Evolutionary conservation across 2,888 invertebrate genomes (phyloP).

Genomic region (Aricia artaxerxes): DNA sequence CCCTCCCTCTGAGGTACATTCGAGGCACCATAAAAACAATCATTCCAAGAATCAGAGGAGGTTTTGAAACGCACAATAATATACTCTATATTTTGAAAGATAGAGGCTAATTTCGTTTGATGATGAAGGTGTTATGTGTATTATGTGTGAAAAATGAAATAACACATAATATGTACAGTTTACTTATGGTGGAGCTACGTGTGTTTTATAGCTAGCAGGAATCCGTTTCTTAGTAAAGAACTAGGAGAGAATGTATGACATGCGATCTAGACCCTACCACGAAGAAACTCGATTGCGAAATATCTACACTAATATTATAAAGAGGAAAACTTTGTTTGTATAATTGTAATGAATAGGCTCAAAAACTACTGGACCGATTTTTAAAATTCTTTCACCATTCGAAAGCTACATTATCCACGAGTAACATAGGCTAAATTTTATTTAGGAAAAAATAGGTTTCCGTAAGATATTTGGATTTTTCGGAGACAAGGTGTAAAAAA

Average conservation of each 20-base stretch:
- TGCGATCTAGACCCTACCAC: slow-evolving; percentile 30
- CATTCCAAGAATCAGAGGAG: slow-evolving; percentile 8
- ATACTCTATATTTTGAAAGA: background rate
- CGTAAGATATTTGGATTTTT: too few species aligned
- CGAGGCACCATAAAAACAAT: slow-evolving; percentile 17
- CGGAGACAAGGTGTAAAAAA: too few species aligned
- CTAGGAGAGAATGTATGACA: background rate
- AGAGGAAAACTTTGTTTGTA: too few species aligned
- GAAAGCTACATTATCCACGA: too few species aligned
- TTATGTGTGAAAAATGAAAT: slow-evolving; percentile 21
- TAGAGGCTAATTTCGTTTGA: background rate
- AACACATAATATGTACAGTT: background rate
- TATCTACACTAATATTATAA: too few species aligned
- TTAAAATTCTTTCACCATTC: too few species aligned
- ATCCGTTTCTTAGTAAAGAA: slow-evolving; percentile 15
- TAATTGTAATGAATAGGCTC: too few species aligned
- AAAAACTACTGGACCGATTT: too few species aligned
- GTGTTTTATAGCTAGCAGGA: slow-evolving; percentile 17
- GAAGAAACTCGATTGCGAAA: background rate
- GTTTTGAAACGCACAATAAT: background rate
- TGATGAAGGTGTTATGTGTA: background rate
- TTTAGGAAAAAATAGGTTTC: too few species aligned
- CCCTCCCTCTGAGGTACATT: slow-evolving; percentile 13
- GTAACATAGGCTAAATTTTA: too few species aligned
- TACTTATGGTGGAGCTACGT: slow-evolving; percentile 3